Evolutionary conservation across 2,797 vertebrate genomes (phyloP), one percentile per base, ranked within the genome.

Genomic region (Alauda arvensis): DNA sequence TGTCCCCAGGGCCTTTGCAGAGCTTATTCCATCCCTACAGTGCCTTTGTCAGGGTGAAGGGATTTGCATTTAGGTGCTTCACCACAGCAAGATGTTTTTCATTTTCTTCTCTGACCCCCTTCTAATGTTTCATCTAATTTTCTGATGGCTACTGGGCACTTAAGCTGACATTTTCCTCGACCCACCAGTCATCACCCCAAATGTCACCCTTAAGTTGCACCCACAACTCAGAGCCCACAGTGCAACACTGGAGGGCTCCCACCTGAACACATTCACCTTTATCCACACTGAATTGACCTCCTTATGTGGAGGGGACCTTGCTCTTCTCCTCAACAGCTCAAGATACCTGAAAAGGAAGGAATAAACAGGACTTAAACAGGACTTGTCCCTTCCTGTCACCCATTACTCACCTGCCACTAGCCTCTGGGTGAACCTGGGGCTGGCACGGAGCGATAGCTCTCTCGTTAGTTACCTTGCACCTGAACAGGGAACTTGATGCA

Each of bases 231-330:
- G 53, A 72, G 33, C 51, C 52, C 49, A 42, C 9, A 0, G 0
- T 21, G 51, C n/a, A 37, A 45, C 26, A 14, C n/a, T 10, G 12
- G 21, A 48, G 43, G 23, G 43, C n/a, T 85, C 39, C 46, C 51
- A 46, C 2, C 12, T 46, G 34, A 60, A 31, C 14, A 25, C 23
- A 33, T 18, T 34, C 40, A 42, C n/a, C 34, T 46, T 42, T 14
- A 53, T 28, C 33, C 46, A n/a, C 0, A 1, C 28, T 48, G 20
- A 56, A 76, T 39, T 0, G 0, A 31, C 14, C 14, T 56, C 62
- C n/a, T 62, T 14, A 21, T 1, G 0, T 6, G 12, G 45, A 70
- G 9, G 4, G 15, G 33, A 45, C n/a, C 34, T 60, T 2, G 0
- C 19, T 48, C 14, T 77, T 52, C 48, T 55, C 26, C 39, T 49